Base-by-base conservation (phyloP, 2,797 vertebrate genomes). In the Sebastes baramenuke region DNA sequence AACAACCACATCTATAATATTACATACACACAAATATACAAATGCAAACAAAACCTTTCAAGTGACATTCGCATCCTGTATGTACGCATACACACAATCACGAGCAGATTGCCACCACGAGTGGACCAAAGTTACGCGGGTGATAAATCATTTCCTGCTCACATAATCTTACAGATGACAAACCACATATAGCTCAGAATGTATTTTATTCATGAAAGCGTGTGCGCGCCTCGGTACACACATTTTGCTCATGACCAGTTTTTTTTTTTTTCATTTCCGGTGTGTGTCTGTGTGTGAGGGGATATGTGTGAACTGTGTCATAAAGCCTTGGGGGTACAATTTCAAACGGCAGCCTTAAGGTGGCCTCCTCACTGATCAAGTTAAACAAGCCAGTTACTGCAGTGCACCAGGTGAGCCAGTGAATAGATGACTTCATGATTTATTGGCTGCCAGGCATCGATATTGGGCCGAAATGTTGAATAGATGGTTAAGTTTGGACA, bases 61-160 rank as follows among this genome's bases (percentile, higher is more conserved):
- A 70, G 24, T 60, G 54, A 60, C 22, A 10, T 65, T 80, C 36
- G 42, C 58, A 81, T 78, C 56, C 55, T 62, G 30, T 29, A 75
- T 32, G 30, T 27, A 68, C 16, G 65, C 22, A 87, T 27, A 54
- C 34, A 36, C 20, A 70, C 42, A 67, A 64, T 25, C 22, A 66
- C 6, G 1, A 46, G 24, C 75, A 67, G 64, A 81, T 69, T 72
- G 46, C 52, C 67, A 62, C 29, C 61, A 69, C 20, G 73, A 79
- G 60, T 78, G 29, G 75, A 70, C 67, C 46, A 46, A 73, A 77
- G 67, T 69, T 77, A 34, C 3, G 8, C n/a, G 13, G 72, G 72
- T 83, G 88, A 90, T 90, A 86, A 80, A 93, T 92, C 64, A 89
- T 87, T 85, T 87, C 87, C 84, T 73, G 67, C 81, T 77, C 73